phyloP scores from a whole-genome alignment of 2,113 vertebrate genomes.

The Spheniscus mendiculus region DNA sequence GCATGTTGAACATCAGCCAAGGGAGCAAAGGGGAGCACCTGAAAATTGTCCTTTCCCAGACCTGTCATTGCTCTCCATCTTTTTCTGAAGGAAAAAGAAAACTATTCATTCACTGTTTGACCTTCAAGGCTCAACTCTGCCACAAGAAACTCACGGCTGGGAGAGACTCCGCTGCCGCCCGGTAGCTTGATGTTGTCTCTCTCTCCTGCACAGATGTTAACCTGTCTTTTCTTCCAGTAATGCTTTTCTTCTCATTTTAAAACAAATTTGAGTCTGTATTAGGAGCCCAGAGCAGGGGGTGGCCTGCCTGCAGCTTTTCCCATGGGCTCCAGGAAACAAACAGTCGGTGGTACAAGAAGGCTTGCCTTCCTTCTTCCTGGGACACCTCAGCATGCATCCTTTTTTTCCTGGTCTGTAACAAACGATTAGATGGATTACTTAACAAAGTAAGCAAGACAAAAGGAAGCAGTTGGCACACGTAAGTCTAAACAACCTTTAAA shows the following conservation, averaged over 20 bases:
- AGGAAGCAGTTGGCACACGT: not conserved
- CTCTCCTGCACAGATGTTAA: not conserved
- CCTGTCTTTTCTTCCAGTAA: not conserved
- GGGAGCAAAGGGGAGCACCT: not conserved
- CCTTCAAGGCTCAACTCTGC: not conserved
- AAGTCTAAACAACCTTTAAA: not conserved
- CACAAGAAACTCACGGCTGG: not conserved
- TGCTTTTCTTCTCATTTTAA: not conserved
- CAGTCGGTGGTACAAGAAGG: not conserved
- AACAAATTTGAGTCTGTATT: not conserved
- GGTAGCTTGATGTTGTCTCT: rapidly evolving
- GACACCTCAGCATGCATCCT: too few species aligned
- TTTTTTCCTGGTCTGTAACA: too few species aligned
- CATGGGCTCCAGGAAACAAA: not conserved
- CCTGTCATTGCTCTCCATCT: not conserved
- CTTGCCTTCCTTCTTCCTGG: not conserved
- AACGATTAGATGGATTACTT: not conserved
- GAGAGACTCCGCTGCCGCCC: not conserved
- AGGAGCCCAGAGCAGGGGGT: not conserved
- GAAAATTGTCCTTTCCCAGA: not conserved
- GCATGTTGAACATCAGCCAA: not conserved
- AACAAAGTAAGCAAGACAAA: not conserved
- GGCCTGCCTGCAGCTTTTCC: not conserved
- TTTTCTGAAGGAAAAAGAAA: not conserved
- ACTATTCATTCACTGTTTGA: not conserved